Conservation (phyloP, 2,113 vertebrate species). For the Mastomys coucha region DNA sequence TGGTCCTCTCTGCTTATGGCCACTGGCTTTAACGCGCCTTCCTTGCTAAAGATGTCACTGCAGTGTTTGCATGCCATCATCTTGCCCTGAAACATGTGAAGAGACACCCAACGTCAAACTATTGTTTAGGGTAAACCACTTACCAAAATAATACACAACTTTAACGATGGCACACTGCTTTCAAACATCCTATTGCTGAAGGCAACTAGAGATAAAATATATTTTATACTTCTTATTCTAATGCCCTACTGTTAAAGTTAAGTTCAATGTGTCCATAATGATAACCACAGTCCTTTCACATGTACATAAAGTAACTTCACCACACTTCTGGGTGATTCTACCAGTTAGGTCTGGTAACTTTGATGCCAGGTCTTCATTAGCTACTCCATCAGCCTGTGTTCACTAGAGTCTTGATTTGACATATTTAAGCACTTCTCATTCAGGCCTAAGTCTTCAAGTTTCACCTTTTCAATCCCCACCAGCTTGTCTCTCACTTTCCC, state of each 20-base stretch:
- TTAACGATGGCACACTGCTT: neutral
- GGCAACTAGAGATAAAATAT: neutral
- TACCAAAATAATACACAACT: neutral
- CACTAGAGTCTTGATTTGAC: neutral
- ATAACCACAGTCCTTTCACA: neutral
- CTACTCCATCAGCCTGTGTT: neutral
- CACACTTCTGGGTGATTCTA: neutral
- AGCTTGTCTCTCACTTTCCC: neutral
- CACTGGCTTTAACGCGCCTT: slow-evolving; percentile 90
- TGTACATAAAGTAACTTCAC: neutral
- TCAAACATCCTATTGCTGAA: neutral
- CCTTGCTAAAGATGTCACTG: slow-evolving; percentile 95
- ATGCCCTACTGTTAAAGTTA: neutral
- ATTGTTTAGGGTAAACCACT: neutral
- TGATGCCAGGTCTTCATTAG: neutral
- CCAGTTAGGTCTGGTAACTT: neutral
- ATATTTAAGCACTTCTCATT: neutral
- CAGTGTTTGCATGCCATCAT: slow-evolving; percentile 97
- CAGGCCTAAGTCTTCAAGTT: neutral
- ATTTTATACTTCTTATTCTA: neutral
- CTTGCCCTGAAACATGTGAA: slow-evolving; percentile 90
- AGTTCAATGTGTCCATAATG: neutral
- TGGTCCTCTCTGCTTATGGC: slow-evolving; percentile 85
- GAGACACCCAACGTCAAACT: slow-evolving; percentile 63
- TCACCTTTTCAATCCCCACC: neutral